Conservation (phyloP, 2,888 invertebrate genomes). For the Branchellion lobata region DNA sequence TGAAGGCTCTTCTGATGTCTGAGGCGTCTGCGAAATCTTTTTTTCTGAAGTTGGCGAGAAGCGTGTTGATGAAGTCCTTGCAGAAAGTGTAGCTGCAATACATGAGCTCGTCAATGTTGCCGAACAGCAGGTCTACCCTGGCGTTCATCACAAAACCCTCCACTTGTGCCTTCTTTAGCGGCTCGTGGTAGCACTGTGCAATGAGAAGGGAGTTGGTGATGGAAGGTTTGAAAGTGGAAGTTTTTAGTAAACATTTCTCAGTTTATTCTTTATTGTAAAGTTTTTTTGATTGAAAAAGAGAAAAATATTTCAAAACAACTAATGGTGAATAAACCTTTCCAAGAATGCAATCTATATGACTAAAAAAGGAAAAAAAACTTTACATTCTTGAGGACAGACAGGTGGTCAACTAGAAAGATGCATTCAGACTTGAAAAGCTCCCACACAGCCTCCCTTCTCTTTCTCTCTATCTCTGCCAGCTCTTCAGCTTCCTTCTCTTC, state of each 20-base stretch:
- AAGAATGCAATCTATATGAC: too few relatives aligned
- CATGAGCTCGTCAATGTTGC: constrained; percentile 68
- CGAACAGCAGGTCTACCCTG: constrained; percentile 69
- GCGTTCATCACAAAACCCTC: constrained; percentile 70
- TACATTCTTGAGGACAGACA: constrained; percentile 69
- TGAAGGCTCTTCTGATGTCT: constrained; percentile 67
- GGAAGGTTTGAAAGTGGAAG: constrained; percentile 6
- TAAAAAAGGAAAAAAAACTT: too few relatives aligned
- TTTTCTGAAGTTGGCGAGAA: constrained; percentile 64
- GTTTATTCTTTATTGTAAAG: neutral
- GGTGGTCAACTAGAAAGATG: constrained; percentile 68
- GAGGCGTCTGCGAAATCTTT: constrained; percentile 65
- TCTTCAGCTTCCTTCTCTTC: constrained; percentile 3
- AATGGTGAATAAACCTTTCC: too few relatives aligned
- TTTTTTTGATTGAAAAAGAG: neutral
- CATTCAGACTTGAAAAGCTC: constrained; percentile 69
- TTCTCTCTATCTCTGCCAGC: constrained; percentile 58
- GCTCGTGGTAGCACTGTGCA: constrained; percentile 69
- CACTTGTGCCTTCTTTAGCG: constrained; percentile 69
- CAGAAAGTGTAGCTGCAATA: constrained; percentile 68
- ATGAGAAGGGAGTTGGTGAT: neutral
- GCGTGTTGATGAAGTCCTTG: constrained; percentile 66
- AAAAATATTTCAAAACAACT: too few relatives aligned
- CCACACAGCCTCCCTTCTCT: constrained; percentile 68
- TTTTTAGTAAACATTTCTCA: neutral